Evolutionary conservation across 2,797 vertebrate genomes (phyloP), one percentile per base, ranked within the genome.

Genomic region (Lepilemur septentrionalis): DNA sequence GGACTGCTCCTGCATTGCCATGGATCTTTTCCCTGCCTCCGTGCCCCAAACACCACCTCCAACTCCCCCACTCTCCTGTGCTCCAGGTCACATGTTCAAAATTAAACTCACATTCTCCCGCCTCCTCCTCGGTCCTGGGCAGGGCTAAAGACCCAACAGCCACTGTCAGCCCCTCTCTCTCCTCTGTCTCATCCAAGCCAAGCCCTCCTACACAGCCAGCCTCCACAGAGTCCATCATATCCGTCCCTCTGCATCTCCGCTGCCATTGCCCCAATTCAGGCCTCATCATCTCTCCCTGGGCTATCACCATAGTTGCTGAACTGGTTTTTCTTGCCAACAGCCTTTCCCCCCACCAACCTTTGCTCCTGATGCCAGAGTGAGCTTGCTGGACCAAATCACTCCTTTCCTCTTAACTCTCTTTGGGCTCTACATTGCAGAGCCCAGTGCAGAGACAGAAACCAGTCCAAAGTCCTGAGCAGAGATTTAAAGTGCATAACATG

Each of bases 251-350:
- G 22, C 5, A 59, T 97, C 78, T 73, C 48, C 9, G 23, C 88
- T 57, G 72, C 82, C 38, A 10, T 8, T 76, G 93, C 43, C 76
- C 88, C 87, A 94, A 2, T 55, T 81, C 76, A 8, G 86, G 95
- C 87, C 90, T 70, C 80, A 38, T 69, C 72, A 15, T 46, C 96
- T 78, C 89, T 96, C 65, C 38, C 81, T 18, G 57, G 59, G 59
- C 79, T 70, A 55, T 91, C 89, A 50, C 78, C 55, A 59, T 1
- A 80, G 84, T 30, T 75, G 73, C 83, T 86, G 65, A 50, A 92
- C 92, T 81, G 79, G 94, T 97, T 95, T 95, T 95, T 85, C 61
- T 69, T 89, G 94, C 69, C 91, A 91, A 89, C 17, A 83, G 52
- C 72, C 55, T 73, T 90, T 86, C 76, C 12, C 43, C 1, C 15